A percentile compares a stretch with the other conserved stretches of the same genome.
phyloP scores from a whole-genome alignment of 2,113 vertebrate genomes.

The Brachypodius melanocephalos region DNA sequence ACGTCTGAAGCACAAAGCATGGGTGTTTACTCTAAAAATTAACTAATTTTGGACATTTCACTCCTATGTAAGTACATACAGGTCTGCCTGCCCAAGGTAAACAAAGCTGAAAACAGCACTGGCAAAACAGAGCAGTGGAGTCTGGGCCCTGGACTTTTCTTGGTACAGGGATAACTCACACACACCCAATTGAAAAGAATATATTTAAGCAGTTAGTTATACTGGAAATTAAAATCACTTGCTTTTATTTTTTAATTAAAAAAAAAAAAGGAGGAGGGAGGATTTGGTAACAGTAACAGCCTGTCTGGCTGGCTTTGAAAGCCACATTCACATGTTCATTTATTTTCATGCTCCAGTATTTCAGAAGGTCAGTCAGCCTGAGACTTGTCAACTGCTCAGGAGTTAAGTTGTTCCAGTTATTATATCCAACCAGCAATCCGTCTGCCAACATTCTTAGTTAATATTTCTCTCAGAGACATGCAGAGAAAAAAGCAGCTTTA shows the following conservation, averaged over 20 bases:
- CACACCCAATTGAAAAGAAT: not conserved
- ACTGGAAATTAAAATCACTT: constrained; percentile 1
- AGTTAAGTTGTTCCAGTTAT: constrained; percentile 27
- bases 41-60: not conserved
- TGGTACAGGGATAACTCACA: not conserved
- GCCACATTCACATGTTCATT: constrained; percentile 1
- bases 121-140: not conserved
- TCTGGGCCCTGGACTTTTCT: not conserved
- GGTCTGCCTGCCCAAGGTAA: not conserved
- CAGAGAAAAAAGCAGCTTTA: not conserved
- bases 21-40: not conserved
- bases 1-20: not conserved
- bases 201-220: not conserved
- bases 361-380: constrained; percentile 21
- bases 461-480: constrained; percentile 19
- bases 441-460: constrained; percentile 42
- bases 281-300: not conserved
- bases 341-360: constrained; percentile 43
- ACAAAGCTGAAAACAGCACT: not conserved
- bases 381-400: constrained; percentile 4
- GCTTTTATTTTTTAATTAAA: constrained; percentile 3
- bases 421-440: not conserved
- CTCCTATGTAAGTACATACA: constrained; percentile 8
- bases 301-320: not conserved
- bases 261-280: not conserved